Percentiles rank a stretch among this genome's conserved stretches.
Evolutionary conservation across 2,888 invertebrate species (phyloP).

Genomic region (Eumerus sabulonum): DNA sequence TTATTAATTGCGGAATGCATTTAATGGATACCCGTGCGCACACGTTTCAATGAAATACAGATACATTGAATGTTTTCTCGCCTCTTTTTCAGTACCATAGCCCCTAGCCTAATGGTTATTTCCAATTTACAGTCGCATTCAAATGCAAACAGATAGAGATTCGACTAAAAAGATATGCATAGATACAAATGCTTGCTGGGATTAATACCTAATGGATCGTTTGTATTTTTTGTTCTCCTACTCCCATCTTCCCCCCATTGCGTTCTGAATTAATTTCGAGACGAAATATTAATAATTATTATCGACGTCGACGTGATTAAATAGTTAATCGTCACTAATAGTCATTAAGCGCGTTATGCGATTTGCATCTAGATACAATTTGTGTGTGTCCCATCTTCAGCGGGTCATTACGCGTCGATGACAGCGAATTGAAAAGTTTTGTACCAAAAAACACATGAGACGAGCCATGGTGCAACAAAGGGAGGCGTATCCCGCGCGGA

Average conservation of each 20-base stretch:
- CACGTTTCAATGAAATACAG: conserved; percentile 35
- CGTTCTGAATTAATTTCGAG: conserved; percentile 18
- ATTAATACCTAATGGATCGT: conserved; percentile 7
- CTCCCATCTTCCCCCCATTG: neutral
- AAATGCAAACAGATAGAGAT: conserved; percentile 44
- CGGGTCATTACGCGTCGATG: neutral
- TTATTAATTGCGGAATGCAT: conserved; percentile 65
- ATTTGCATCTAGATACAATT: conserved; percentile 57
- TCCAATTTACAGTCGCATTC: conserved; percentile 53
- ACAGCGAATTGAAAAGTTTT: neutral
- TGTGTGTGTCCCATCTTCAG: conserved; percentile 18
- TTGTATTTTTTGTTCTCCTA: no score
- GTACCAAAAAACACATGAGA: neutral
- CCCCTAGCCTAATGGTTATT: conserved; percentile 54
- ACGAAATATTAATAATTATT: conserved; percentile 53
- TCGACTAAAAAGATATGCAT: no score
- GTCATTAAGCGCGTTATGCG: conserved; percentile 47
- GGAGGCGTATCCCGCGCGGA: conserved; percentile 6
- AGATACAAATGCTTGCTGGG: neutral
- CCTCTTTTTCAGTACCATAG: conserved; percentile 19
- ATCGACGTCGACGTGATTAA: conserved; percentile 49
- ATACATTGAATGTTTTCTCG: conserved; percentile 34
- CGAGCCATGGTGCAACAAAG: neutral
- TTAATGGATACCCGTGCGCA: conserved; percentile 51
- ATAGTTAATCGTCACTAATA: conserved; percentile 55